Evolutionary conservation across 2,888 invertebrate genomes (phyloP), one percentile per base, ranked within the genome.

Genomic region (Polydrusus cervinus): DNA sequence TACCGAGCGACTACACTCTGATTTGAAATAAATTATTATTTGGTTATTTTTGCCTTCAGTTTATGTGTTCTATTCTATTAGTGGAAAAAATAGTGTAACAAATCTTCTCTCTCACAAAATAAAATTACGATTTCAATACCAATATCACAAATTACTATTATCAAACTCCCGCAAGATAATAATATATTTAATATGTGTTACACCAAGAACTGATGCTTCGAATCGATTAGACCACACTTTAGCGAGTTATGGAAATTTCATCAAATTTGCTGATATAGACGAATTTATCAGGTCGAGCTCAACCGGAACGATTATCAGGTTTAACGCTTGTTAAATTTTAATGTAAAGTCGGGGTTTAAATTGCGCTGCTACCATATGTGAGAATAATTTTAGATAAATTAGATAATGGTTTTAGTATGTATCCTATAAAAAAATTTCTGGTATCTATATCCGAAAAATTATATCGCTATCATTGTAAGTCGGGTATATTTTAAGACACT

Each of bases 291-390:
- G 57, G 57, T 60, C 11, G 18, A 38, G 40, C 57, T 14, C 38
- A 60, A 38, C 30, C 57, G 34, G 10, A n/a, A 60, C 57, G 57
- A 60, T 60, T 60, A 60, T 60, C 38, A 38, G 40, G 57, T 60
- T 60, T 60, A 38, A n/a, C 57, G 38, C 57, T 60, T 38, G 57
- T 60, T 60, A 60, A 60, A 60, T 60, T 38, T 60, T 60, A 60
- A 60, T 60, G 57, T 38, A 60, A 60, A 38, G 9, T 30, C 38
- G 10, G 16, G 6, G 38, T 9, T 53, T 53, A 53, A 53, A 53
- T 25, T 53, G 25, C 11, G 13, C 13, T 25, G 30, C 53, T 53
- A 18, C 20, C 20, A 20, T 53, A 53, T 16, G 14, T 47, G n/a
- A 47, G 14, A 47, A 43, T 11, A 9, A 40, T 40, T 45, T 45